Conservation (phyloP, 2,797 vertebrate species). For the Pelochelys cantorii region DNA sequence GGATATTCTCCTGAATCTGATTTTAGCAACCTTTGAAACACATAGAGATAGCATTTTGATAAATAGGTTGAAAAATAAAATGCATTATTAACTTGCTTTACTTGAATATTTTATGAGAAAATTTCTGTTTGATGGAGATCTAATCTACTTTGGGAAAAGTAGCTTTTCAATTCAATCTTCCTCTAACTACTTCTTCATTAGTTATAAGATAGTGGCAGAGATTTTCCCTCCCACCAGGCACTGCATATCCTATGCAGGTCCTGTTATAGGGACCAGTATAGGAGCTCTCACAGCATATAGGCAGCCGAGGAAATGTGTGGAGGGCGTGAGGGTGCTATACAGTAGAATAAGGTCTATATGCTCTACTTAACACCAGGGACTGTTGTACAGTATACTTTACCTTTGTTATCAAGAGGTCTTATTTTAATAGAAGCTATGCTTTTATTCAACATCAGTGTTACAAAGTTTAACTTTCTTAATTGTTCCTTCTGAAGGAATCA, state of each 20-base stretch:
- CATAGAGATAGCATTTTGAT: background rate
- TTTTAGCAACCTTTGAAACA: conserved; percentile 13
- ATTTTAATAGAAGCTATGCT: background rate
- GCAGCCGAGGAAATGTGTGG: too few relatives aligned
- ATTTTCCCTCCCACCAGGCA: background rate
- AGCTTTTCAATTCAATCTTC: background rate
- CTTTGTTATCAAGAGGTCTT: background rate
- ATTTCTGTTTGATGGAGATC: background rate
- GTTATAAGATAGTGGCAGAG: background rate
- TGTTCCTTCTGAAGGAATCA: background rate
- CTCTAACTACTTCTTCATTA: background rate
- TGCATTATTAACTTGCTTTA: background rate
- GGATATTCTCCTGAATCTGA: background rate
- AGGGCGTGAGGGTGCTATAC: background rate
- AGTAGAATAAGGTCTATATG: background rate
- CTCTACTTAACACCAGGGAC: background rate
- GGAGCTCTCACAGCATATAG: background rate
- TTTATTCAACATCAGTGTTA: background rate
- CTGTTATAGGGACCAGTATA: background rate
- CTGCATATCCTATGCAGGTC: background rate
- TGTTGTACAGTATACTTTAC: background rate
- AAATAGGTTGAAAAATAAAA: conserved; percentile 4
- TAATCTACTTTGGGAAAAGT: background rate
- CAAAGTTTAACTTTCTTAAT: background rate
- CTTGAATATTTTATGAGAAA: background rate